Conservation (phyloP, 1,140 invertebrate species). For the Cydia amplana region DNA sequence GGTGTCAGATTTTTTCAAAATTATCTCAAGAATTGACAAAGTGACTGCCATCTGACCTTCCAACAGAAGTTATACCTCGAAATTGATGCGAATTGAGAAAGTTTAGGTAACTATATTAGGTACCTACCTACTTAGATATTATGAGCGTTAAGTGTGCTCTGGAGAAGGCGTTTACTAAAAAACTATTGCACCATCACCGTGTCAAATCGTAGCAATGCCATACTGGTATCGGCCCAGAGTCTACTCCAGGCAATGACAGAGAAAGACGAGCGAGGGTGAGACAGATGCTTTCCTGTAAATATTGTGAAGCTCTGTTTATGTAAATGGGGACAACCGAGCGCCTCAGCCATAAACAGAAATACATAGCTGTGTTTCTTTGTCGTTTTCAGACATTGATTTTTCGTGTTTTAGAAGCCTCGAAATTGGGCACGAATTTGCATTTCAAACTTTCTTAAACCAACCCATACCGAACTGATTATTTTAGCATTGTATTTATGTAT, state of each 20-base stretch:
- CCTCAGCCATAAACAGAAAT: constrained; percentile 24
- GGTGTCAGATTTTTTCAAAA: no score
- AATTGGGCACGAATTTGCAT: neutral
- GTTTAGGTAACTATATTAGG: no score
- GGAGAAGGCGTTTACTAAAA: neutral
- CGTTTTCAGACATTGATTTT: constrained; percentile 22
- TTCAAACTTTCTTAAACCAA: neutral
- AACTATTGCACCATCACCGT: neutral
- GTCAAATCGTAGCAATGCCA: neutral
- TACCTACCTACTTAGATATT: no score
- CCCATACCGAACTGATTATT: no score
- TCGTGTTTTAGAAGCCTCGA: neutral
- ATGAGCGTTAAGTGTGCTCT: no score
- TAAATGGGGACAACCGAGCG: constrained; percentile 22
- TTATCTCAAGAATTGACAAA: no score
- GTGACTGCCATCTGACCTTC: neutral
- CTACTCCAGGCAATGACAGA: constrained; percentile 26
- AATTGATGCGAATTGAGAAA: no score
- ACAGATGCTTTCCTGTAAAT: constrained; percentile 27
- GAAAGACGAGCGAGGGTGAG: constrained; percentile 11
- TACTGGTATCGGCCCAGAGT: neutral
- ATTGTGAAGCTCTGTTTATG: constrained; percentile 31
- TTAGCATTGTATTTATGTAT: no score
- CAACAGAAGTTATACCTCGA: neutral
- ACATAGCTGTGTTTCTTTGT: constrained; percentile 23